Evolutionary conservation across 2,888 invertebrate species (phyloP).

Genomic region (Heliconius aoede): DNA sequence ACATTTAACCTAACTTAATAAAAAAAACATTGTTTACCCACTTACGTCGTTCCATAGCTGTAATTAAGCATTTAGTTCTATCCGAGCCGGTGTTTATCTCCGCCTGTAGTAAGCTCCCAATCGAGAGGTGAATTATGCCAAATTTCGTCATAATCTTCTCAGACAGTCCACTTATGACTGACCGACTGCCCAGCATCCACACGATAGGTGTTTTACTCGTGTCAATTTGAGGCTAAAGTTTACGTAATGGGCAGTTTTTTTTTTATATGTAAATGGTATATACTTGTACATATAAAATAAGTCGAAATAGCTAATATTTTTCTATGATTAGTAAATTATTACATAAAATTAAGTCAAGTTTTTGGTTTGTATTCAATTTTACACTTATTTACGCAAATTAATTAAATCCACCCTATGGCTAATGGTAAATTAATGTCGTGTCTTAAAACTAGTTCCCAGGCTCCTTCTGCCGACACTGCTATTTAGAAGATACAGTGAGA

Average conservation of each 20-base stretch:
- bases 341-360: no score
- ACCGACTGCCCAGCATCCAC: slow-evolving; percentile 96
- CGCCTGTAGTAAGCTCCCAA: slow-evolving; percentile 95
- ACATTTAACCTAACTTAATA: no score
- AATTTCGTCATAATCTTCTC: slow-evolving; percentile 95
- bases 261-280: not conserved
- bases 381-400: no score
- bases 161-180: slow-evolving; percentile 98
- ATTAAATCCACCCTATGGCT: no score
- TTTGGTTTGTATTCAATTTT: no score
- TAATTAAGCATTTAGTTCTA: slow-evolving; percentile 91
- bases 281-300: no score
- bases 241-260: not conserved
- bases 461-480: not conserved
- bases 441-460: not conserved
- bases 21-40: no score
- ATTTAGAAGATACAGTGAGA: no score
- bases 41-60: slow-evolving; percentile 92
- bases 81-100: slow-evolving; percentile 94
- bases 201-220: slow-evolving; percentile 88
- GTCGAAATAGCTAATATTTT: no score
- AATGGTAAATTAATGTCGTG: no score
- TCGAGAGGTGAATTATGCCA: slow-evolving; percentile 96
- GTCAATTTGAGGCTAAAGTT: slow-evolving; percentile 66
- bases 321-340: no score